Conservation (phyloP, 1,140 invertebrate genomes). For the Eufriesea mexicana region DNA sequence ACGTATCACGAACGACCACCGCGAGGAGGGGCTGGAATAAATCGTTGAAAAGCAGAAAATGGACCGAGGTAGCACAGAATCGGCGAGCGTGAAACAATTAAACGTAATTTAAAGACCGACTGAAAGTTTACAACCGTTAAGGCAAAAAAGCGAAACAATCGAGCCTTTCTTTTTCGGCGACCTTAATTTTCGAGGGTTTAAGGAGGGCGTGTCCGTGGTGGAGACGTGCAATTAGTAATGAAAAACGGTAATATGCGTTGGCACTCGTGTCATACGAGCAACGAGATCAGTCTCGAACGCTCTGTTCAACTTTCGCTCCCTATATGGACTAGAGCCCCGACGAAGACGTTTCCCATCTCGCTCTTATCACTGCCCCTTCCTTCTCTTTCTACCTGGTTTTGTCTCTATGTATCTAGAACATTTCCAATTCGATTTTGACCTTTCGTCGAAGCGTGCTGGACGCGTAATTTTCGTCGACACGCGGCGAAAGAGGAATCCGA, state of each 20-base stretch:
- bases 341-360: constrained; percentile 66
- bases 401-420: constrained; percentile 1
- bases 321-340: constrained; percentile 77
- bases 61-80: too few relatives aligned
- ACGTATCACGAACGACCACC: not conserved
- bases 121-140: not conserved
- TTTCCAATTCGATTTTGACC: constrained; percentile 26
- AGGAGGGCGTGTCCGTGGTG: constrained; percentile 21
- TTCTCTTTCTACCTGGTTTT: not conserved
- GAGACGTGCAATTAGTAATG: constrained; percentile 31
- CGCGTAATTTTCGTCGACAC: too few relatives aligned
- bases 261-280: constrained; percentile 57
- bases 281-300: constrained; percentile 60
- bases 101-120: not conserved
- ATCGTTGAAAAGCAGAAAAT: not conserved
- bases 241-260: constrained; percentile 50
- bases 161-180: not conserved
- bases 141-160: not conserved
- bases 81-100: not conserved
- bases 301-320: constrained; percentile 80
- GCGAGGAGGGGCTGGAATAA: not conserved
- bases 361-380: constrained; percentile 42
- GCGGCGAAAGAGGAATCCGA: too few relatives aligned
- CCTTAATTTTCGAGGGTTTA: constrained; percentile 30
- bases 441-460: too few relatives aligned